A percentile compares a stretch with the other conserved stretches of the same genome.
Evolutionary conservation across 2,888 invertebrate genomes (phyloP).

Genomic region (Thumatha senex): DNA sequence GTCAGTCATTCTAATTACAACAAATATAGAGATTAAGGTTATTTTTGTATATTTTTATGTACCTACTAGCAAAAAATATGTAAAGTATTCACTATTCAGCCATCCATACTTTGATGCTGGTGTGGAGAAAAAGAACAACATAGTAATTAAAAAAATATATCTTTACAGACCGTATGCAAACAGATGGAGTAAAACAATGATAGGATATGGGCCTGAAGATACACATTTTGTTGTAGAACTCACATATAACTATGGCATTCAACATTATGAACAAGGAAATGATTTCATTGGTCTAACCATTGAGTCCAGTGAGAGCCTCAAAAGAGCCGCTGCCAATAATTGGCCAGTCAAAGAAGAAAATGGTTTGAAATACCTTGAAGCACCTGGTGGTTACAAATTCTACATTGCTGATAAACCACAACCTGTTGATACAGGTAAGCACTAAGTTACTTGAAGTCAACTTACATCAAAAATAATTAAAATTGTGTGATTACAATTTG

Average conservation of each 20-base stretch:
- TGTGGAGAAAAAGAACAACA: no score
- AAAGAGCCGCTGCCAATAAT: constrained; percentile 87
- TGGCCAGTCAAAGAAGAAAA: constrained; percentile 89
- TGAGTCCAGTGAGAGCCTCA: constrained; percentile 89
- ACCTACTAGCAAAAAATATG: no score
- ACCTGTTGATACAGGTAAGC: constrained; percentile 85
- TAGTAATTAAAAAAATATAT: no score
- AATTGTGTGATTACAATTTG: no score
- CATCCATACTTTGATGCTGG: no score
- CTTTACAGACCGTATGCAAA: constrained; percentile 96
- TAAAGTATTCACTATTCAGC: no score
- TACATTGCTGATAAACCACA: constrained; percentile 89
- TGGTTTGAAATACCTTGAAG: constrained; percentile 86
- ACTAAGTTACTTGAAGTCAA: no score
- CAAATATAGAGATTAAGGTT: no score
- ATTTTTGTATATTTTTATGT: no score
- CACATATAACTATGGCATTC: constrained; percentile 98
- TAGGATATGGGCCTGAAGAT: constrained; percentile 98
- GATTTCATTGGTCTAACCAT: constrained; percentile 95
- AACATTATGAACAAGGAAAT: constrained; percentile 94
- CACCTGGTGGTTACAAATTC: constrained; percentile 97
- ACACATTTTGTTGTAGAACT: constrained; percentile 97
- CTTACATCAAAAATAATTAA: no score
- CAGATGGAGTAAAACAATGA: constrained; percentile 99
- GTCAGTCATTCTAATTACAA: no score